Evolutionary conservation across 2,113 vertebrate genomes (phyloP).

Genomic region (Amphiprion ocellaris): DNA sequence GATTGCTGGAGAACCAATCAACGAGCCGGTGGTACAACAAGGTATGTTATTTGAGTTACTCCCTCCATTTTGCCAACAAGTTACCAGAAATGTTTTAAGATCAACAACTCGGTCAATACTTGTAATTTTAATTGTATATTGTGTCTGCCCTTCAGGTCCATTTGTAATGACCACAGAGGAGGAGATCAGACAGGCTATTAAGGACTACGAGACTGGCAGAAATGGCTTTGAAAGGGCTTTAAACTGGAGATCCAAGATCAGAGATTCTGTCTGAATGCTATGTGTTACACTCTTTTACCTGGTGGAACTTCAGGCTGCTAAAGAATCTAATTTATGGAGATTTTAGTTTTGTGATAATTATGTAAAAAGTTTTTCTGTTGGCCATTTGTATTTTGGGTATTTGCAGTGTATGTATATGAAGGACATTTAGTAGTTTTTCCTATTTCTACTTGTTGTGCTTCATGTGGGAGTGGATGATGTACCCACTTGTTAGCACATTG

Average conservation of each 20-base stretch:
- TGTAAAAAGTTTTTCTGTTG: too few relatives aligned
- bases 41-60: slow-evolving; percentile 56
- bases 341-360: background rate
- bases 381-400: background rate
- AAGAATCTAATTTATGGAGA: background rate
- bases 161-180: slow-evolving; percentile 89
- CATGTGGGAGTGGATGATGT: too few relatives aligned
- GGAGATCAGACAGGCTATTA: slow-evolving; percentile 85
- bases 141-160: slow-evolving; percentile 72
- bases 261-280: slow-evolving; percentile 40
- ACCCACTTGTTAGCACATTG: too few relatives aligned
- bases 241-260: slow-evolving; percentile 86
- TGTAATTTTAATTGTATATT: background rate
- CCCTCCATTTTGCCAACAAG: background rate
- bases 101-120: background rate
- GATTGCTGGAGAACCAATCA: slow-evolving; percentile 85
- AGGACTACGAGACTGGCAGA: slow-evolving; percentile 79
- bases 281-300: background rate
- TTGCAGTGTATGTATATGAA: background rate
- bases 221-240: slow-evolving; percentile 87
- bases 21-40: slow-evolving; percentile 81
- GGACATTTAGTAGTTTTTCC: background rate
- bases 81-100: background rate
- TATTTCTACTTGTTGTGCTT: background rate
- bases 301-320: background rate